Conservation (phyloP, 1,140 invertebrate species). For the Limonius californicus region DNA sequence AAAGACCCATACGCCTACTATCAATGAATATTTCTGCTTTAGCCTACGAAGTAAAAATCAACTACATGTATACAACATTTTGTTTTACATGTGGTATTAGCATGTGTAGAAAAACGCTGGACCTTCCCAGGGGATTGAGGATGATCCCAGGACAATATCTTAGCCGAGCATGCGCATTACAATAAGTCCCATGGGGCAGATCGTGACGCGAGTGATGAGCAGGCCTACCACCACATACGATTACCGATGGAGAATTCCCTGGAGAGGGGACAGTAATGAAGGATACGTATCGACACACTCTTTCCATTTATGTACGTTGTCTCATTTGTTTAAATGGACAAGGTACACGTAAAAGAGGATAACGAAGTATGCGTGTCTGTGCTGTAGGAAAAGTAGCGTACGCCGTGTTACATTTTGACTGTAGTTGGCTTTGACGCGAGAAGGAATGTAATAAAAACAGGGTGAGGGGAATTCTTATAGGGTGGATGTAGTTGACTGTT, state of each 20-base stretch:
- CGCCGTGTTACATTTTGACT: conserved; percentile 37
- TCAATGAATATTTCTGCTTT: too few species aligned
- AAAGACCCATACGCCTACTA: too few species aligned
- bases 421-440: conserved; percentile 38
- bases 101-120: not conserved
- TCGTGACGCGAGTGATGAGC: conserved; percentile 32
- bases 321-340: conserved; percentile 1
- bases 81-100: not conserved
- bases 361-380: not conserved
- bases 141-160: conserved; percentile 23
- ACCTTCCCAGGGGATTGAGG: not conserved
- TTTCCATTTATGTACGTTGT: not conserved
- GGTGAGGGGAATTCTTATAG: conserved; percentile 24
- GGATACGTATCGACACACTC: not conserved
- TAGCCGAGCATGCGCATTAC: conserved; percentile 27
- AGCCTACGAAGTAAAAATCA: too few species aligned
- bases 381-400: conserved; percentile 5
- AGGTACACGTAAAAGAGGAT: not conserved
- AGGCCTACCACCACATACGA: conserved; percentile 27
- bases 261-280: conserved; percentile 6
- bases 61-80: too few species aligned
- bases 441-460: conserved; percentile 39
- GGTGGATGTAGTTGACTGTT: conserved; percentile 32
- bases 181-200: conserved; percentile 28
- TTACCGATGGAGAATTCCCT: conserved; percentile 18